These are phyloP conservation scores for Malurus melanocephalus DNA, from an alignment of 2,113 vertebrate genomes.

Conservation along the genomic window DNA sequence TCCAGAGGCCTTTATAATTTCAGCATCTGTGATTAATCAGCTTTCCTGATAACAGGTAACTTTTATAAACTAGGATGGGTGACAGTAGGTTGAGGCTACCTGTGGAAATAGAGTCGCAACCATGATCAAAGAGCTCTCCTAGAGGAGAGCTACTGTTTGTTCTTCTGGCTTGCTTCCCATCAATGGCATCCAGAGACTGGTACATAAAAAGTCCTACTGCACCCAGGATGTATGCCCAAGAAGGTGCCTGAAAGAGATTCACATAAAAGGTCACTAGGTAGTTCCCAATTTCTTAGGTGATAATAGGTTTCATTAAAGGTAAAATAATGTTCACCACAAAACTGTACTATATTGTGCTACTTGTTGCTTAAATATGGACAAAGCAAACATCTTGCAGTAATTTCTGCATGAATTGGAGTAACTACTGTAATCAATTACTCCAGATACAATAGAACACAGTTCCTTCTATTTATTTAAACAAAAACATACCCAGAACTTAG, in stretches of 20 bases:
- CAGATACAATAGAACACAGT: background rate
- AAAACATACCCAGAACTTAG: background rate
- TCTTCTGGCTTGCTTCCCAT: conserved; percentile 95
- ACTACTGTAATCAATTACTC: background rate
- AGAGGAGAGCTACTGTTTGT: conserved; percentile 92
- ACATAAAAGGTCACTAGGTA: background rate
- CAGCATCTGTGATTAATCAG: background rate
- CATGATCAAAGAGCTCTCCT: conserved; percentile 96
- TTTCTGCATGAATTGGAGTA: background rate
- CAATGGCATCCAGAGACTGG: conserved; percentile 95
- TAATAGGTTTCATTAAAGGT: background rate
- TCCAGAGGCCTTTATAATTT: background rate
- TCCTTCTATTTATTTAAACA: background rate
- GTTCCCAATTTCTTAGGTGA: background rate
- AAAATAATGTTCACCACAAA: background rate
- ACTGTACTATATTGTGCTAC: background rate
- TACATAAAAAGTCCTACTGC: conserved; percentile 92
- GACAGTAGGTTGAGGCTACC: conserved; percentile 72
- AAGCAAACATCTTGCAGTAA: background rate
- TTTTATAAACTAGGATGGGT: background rate
- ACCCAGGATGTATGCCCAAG: conserved; percentile 86
- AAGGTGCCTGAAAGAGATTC: conserved; percentile 80
- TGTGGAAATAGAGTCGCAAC: conserved; percentile 95
- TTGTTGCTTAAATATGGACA: background rate
- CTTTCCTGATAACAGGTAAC: background rate